These are phyloP conservation scores for Drosophila subobscura DNA, from an alignment of 1,140 invertebrate genomes.

Conservation along the genomic window DNA sequence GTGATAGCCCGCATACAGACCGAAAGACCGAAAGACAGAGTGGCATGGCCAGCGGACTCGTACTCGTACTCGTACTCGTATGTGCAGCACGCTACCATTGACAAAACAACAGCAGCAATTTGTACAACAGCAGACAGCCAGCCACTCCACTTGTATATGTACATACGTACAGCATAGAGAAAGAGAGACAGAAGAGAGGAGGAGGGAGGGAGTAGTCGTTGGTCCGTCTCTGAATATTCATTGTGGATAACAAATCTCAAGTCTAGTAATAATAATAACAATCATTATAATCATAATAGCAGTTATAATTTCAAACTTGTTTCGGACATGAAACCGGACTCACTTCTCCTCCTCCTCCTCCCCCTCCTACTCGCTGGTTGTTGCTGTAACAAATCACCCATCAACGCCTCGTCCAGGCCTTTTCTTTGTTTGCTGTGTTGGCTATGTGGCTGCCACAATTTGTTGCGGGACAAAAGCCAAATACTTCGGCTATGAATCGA, in stretches of 20 bases:
- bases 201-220: too few species aligned
- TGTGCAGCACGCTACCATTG: conserved; percentile 26
- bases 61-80: background rate
- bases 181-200: too few species aligned
- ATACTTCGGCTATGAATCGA: conserved; percentile 5
- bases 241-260: conserved; percentile 58
- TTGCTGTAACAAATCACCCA: conserved; percentile 73
- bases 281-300: conserved; percentile 68
- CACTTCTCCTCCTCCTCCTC: too few species aligned
- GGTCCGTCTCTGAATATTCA: conserved; percentile 41
- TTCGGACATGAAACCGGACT: conserved; percentile 47
- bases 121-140: conserved; percentile 47
- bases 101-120: conserved; percentile 65
- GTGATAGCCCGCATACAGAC: conserved; percentile 59
- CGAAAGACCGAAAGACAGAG: conserved; percentile 18
- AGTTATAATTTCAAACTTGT: conserved; percentile 56
- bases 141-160: conserved; percentile 6
- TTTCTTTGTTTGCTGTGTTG: conserved; percentile 21
- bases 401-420: conserved; percentile 59
- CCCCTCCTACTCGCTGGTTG: conserved; percentile 19
- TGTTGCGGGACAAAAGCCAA: conserved; percentile 11
- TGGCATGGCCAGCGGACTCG: conserved; percentile 2
- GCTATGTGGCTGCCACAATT: conserved; percentile 7
- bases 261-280: conserved; percentile 28
- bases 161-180: background rate